A percentile compares a stretch with the other conserved stretches of the same genome.
Conservation (phyloP, 2,888 invertebrate species). For the Scrobipalpa atriplicella region DNA sequence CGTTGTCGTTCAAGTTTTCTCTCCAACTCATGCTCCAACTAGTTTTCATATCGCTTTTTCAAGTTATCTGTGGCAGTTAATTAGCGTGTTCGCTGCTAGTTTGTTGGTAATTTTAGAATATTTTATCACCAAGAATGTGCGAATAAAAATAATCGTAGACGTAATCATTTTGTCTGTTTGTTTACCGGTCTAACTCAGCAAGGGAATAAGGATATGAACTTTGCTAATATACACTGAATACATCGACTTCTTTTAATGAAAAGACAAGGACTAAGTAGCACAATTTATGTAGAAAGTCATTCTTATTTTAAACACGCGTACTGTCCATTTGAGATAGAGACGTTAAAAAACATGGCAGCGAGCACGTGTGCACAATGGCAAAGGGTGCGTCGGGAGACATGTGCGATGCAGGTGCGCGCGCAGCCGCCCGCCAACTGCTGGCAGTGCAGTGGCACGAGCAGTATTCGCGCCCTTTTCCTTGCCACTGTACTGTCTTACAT, state of each 20-base stretch:
- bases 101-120: not conserved
- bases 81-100: not conserved
- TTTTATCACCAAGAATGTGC: not conserved
- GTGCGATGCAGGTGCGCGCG: conserved; percentile 51
- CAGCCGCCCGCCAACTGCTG: conserved; percentile 47
- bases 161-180: not conserved
- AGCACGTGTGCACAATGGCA: conserved; percentile 43
- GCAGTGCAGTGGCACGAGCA: conserved; percentile 13
- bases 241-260: no score
- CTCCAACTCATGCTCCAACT: conserved; percentile 28
- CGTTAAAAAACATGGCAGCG: conserved; percentile 20
- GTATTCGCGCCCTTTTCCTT: conserved; percentile 19
- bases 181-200: no score
- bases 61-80: conserved; percentile 8
- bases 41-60: conserved; percentile 24
- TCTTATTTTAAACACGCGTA: not conserved
- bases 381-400: conserved; percentile 39
- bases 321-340: not conserved
- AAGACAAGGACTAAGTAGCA: not conserved
- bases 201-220: not conserved
- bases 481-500: not conserved
- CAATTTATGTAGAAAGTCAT: not conserved
- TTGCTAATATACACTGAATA: no score
- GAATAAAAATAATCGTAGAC: not conserved
- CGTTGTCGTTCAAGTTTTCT: conserved; percentile 18